Conservation (phyloP, 2,113 vertebrate genomes). For the Phrynosoma blainvillii region DNA sequence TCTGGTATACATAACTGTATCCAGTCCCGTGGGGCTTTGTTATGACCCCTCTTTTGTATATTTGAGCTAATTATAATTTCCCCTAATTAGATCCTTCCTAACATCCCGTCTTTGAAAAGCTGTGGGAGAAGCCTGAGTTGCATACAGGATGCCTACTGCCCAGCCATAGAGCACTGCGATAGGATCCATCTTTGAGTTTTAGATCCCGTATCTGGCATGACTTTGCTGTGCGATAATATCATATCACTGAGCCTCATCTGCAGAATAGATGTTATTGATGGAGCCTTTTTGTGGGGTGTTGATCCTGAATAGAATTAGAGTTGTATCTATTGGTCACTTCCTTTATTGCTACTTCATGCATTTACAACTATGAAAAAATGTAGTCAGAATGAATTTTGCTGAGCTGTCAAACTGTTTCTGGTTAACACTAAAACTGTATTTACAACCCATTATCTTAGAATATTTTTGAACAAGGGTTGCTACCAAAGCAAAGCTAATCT, state of each 20-base stretch:
- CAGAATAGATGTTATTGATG: not conserved
- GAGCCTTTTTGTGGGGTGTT: not conserved
- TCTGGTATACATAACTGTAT: too few relatives aligned
- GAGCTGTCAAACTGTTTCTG: slow-evolving; percentile 74
- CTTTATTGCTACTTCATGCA: slow-evolving; percentile 66
- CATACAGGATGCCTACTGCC: too few relatives aligned
- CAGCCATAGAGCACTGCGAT: too few relatives aligned
- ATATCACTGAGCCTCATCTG: not conserved
- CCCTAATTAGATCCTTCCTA: too few relatives aligned
- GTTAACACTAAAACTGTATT: slow-evolving; percentile 75
- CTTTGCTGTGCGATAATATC: too few relatives aligned
- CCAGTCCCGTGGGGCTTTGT: too few relatives aligned
- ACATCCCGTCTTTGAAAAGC: too few relatives aligned
- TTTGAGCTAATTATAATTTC: too few relatives aligned
- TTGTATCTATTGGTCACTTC: slow-evolving; percentile 21
- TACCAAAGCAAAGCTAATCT: slow-evolving; percentile 78
- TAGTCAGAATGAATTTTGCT: slow-evolving; percentile 71
- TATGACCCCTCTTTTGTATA: too few relatives aligned
- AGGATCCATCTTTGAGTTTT: too few relatives aligned
- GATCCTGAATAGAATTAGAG: not conserved
- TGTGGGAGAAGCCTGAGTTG: too few relatives aligned
- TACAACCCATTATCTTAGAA: slow-evolving; percentile 73
- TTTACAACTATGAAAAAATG: slow-evolving; percentile 72
- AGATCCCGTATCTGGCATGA: too few relatives aligned
- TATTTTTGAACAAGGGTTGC: slow-evolving; percentile 74